A percentile compares a stretch with the other conserved stretches of the same genome.
Evolutionary conservation across 2,797 vertebrate species (phyloP).

Genomic region (Poliocrania exsul): DNA sequence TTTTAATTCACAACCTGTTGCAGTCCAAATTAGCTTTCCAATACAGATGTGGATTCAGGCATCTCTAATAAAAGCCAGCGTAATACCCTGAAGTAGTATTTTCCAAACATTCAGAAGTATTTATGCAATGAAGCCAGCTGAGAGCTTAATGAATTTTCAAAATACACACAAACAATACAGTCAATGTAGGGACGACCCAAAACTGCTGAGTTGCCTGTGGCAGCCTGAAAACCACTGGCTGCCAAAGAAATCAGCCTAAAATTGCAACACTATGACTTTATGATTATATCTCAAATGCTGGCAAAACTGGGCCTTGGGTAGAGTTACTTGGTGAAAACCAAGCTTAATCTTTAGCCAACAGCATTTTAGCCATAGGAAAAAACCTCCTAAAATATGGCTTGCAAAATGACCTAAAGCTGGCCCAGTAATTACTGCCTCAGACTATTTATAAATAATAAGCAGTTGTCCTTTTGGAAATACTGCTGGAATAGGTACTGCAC

Average conservation of each 20-base stretch:
- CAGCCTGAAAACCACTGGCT: not conserved
- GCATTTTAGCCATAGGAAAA: not conserved
- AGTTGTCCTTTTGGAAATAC: not conserved
- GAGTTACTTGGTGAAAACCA: not conserved
- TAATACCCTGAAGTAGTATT: not conserved
- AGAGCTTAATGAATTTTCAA: not conserved
- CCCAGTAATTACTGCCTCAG: not conserved
- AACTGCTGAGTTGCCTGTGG: not conserved
- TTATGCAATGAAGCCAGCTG: not conserved
- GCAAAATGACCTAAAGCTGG: not conserved
- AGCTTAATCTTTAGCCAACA: not conserved
- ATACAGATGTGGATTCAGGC: not conserved
- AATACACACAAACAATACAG: slow-evolving; percentile 4
- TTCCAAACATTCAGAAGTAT: not conserved
- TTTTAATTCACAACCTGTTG: not conserved
- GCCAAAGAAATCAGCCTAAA: slow-evolving; percentile 43
- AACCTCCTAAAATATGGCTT: not conserved
- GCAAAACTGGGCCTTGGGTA: not conserved
- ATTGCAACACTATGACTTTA: not conserved
- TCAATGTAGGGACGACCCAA: not conserved
- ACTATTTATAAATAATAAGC: slow-evolving; percentile 5
- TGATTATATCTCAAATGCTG: not conserved
- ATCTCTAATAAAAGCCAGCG: not conserved
- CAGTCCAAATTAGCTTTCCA: not conserved
- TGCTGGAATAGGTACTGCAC: not conserved